These are phyloP conservation scores for Taenioides sp. DNA, from an alignment of 2,797 vertebrate species.

Conservation along the genomic window DNA sequence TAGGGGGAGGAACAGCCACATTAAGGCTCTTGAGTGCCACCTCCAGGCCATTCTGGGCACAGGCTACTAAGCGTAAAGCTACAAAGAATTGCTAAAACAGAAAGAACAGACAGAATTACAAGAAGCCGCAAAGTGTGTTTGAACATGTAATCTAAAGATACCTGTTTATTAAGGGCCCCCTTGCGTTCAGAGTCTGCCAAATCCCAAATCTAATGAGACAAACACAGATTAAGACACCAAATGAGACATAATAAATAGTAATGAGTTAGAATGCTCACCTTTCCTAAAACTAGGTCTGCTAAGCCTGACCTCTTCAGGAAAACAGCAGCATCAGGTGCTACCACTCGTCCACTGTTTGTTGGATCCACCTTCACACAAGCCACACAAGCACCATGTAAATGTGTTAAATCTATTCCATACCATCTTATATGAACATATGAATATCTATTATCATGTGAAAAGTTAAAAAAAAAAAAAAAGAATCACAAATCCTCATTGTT, in stretches of 20 bases:
- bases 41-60: conserved; percentile 97
- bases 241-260: neutral
- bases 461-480: neutral
- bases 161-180: conserved; percentile 95
- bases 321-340: conserved; percentile 91
- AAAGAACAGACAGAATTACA: neutral
- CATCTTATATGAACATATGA: neutral
- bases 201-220: conserved; percentile 91
- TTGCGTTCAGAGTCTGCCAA: conserved; percentile 94
- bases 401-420: neutral
- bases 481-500: too few relatives aligned
- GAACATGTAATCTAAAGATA: conserved; percentile 56
- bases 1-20: conserved; percentile 89
- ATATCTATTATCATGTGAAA: neutral
- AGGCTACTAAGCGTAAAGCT: conserved; percentile 92
- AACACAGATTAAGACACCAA: neutral
- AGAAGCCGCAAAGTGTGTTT: neutral
- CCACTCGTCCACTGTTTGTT: conserved; percentile 86
- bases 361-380: conserved; percentile 83
- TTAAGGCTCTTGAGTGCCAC: conserved; percentile 89
- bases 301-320: conserved; percentile 96
- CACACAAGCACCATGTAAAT: conserved; percentile 12
- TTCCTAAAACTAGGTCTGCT: conserved; percentile 92
- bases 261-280: conserved; percentile 74
- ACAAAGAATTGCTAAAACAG: conserved; percentile 92